Evolutionary conservation across 2,797 vertebrate genomes (phyloP).

Genomic region (Danio albolineatus): DNA sequence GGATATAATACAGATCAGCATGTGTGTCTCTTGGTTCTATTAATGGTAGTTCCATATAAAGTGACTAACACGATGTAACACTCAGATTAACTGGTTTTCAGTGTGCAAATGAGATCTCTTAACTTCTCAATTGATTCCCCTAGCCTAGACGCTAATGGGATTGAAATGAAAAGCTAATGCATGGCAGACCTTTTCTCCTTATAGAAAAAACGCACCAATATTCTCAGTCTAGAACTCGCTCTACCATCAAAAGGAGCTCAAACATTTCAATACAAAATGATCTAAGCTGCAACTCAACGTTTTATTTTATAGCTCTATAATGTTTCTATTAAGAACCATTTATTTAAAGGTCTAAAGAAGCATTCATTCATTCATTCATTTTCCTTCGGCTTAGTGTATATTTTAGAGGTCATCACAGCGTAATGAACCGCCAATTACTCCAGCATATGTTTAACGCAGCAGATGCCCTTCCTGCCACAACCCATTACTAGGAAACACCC

Average conservation of each 20-base stretch:
- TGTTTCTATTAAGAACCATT: too few species aligned
- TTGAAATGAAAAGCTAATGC: conserved; percentile 15
- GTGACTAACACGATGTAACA: background rate
- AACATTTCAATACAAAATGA: background rate
- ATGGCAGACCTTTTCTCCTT: background rate
- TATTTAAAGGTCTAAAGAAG: too few species aligned
- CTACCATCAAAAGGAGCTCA: background rate
- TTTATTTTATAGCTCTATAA: background rate
- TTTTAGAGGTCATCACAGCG: too few species aligned
- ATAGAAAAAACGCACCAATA: background rate
- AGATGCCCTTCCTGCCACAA: too few species aligned
- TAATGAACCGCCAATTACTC: too few species aligned
- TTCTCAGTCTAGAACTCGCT: background rate
- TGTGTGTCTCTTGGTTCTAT: background rate
- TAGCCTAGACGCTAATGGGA: background rate
- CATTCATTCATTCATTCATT: too few species aligned
- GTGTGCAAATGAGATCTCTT: conserved; percentile 9
- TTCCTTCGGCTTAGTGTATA: too few species aligned
- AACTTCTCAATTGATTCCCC: conserved; percentile 11
- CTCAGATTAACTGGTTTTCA: conserved; percentile 12
- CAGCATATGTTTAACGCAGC: too few species aligned
- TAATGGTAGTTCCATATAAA: conserved; percentile 7
- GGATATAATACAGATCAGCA: background rate
- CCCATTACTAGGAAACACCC: too few species aligned
- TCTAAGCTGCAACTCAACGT: background rate